Evolutionary conservation across 2,888 invertebrate species (phyloP), one percentile per base, ranked within the genome.

Genomic region (Chironomus tentans): DNA sequence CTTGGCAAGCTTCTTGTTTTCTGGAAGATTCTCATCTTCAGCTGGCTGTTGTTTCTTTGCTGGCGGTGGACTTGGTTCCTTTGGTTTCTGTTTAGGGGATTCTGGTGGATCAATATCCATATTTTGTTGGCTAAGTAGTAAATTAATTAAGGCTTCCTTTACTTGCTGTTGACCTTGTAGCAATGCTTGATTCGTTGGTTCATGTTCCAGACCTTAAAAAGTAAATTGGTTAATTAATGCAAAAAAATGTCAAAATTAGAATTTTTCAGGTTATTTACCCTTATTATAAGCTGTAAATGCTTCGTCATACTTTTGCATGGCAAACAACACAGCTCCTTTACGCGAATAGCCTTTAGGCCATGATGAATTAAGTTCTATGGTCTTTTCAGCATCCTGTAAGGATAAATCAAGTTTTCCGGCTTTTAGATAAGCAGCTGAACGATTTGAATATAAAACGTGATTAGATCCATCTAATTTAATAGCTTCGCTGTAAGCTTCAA

Each of bases 301-400:
- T 78, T 94, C 94, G 62, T 91, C 89, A 77, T 86, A 86, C 76
- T 88, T 87, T 3, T 91, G 89, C 77, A 96, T 84, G 79, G 90
- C 95, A 0, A 92, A 90, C 68, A 95, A 85, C 0, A 95, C 95
- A 78, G 92, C 91, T 1, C 94, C 97, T 84, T 95, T 94, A 77
- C 97, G 88, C 0, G 95, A 95, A 82, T 95, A 95, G 0, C 92
- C 93, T 82, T 95, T 96, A 1, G 89, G 88, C 96, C 96, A 97
- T 77, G 89, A 89, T 7, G 94, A 90, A 82, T 95, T 94, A 15
- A 95, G 80, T 70, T 87, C 83, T 7, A 97, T 87, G 0, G 94
- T 94, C 81, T 91, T 90, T 78, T 95, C 91, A 0, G 95, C 97
- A 86, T 97, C 97, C 78, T 89, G 87, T 38, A 96, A 84, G 0